phyloP scores from a whole-genome alignment of 2,797 vertebrate species.

The Carapus acus region DNA sequence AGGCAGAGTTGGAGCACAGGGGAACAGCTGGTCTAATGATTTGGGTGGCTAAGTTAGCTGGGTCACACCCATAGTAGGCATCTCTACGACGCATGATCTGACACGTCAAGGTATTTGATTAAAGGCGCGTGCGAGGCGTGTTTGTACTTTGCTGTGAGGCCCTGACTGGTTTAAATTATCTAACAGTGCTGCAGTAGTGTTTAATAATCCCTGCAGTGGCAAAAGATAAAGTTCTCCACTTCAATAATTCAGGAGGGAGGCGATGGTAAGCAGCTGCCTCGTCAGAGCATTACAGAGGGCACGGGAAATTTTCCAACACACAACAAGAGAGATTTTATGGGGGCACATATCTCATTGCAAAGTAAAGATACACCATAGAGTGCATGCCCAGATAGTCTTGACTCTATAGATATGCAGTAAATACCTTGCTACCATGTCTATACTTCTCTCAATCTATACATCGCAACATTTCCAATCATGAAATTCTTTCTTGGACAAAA shows the following conservation, averaged over 20 bases:
- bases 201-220: conserved; percentile 45
- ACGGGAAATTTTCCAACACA: conserved; percentile 36
- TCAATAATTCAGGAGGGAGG: conserved; percentile 68
- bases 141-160: conserved; percentile 25
- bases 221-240: conserved; percentile 39
- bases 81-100: conserved; percentile 43
- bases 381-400: conserved; percentile 20
- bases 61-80: conserved; percentile 21
- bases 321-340: conserved; percentile 19
- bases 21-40: conserved; percentile 56
- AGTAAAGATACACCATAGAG: conserved; percentile 24
- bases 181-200: conserved; percentile 31
- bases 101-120: conserved; percentile 5
- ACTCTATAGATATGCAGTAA: conserved; percentile 6
- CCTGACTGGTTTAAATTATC: conserved; percentile 38
- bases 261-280: conserved; percentile 47
- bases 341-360: conserved; percentile 35
- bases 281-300: conserved; percentile 44
- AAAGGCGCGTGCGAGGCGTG: conserved; percentile 12
- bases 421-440: too few relatives aligned
- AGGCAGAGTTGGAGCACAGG: conserved; percentile 51
- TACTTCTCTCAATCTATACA: background rate
- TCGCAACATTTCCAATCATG: conserved; percentile 3
- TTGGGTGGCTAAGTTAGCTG: too few relatives aligned
- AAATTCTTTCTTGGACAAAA: conserved; percentile 6